Percentiles rank a stretch among this genome's conserved stretches.
These are phyloP conservation scores for Centropristis striata DNA, from an alignment of 2,113 vertebrate genomes.

Conservation along the genomic window DNA sequence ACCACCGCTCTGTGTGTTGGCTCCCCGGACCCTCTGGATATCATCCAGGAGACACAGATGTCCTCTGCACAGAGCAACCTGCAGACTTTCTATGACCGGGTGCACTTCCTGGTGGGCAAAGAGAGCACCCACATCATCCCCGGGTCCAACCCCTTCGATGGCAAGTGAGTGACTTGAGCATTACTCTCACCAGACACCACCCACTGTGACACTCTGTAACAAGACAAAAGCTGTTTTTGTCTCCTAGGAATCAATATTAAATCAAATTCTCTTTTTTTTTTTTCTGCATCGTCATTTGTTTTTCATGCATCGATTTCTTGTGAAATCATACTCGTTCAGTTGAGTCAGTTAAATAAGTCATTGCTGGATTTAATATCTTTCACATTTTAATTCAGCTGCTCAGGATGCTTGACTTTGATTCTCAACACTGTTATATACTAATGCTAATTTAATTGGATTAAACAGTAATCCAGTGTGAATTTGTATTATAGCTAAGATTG, in stretches of 20 bases:
- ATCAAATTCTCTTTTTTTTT: conserved; percentile 10
- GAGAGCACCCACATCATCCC: conserved; percentile 95
- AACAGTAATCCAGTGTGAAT: conserved; percentile 9
- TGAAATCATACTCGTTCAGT: background rate
- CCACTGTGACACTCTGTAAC: background rate
- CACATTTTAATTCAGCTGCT: conserved; percentile 19
- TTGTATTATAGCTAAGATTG: background rate
- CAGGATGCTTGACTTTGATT: conserved; percentile 4
- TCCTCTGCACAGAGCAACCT: conserved; percentile 90
- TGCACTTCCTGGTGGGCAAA: conserved; percentile 94
- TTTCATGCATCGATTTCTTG: conserved; percentile 7
- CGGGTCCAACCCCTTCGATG: conserved; percentile 93
- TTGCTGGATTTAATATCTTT: conserved; percentile 19
- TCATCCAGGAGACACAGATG: conserved; percentile 95
- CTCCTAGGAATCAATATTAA: background rate
- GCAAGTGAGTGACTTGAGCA: conserved; percentile 89
- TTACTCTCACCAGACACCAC: background rate
- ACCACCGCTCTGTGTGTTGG: conserved; percentile 92
- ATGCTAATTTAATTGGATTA: conserved; percentile 5
- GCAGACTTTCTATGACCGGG: conserved; percentile 93
- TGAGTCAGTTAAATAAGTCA: conserved; percentile 15
- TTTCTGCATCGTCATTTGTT: background rate
- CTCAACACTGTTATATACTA: background rate
- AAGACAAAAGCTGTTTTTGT: background rate
- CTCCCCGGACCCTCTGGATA: conserved; percentile 95